phyloP scores from a whole-genome alignment of 2,888 invertebrate genomes.

The Lomographa bimaculata region DNA sequence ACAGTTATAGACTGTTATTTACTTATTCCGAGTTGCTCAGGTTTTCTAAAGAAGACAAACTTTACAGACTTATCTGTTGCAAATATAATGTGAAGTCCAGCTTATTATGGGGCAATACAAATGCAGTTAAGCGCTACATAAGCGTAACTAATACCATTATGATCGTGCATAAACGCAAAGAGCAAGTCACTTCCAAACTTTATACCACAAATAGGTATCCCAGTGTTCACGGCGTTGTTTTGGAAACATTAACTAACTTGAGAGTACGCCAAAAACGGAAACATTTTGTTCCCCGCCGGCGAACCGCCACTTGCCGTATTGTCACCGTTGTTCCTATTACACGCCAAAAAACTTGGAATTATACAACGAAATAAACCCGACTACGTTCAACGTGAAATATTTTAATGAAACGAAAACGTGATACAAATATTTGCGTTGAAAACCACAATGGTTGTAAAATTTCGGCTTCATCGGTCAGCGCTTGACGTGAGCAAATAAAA shows the following conservation, averaged over 20 bases:
- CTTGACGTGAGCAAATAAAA: constrained; percentile 56
- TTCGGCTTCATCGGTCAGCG: constrained; percentile 50
- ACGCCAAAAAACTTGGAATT: constrained; percentile 57
- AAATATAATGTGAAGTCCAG: too few species aligned
- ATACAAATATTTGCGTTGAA: constrained; percentile 55
- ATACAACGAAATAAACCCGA: constrained; percentile 22
- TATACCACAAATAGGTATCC: constrained; percentile 54
- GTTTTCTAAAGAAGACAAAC: constrained; percentile 12
- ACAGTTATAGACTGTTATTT: constrained; percentile 38
- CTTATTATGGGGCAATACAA: constrained; percentile 17
- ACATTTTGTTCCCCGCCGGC: constrained; percentile 63
- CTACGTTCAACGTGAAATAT: constrained; percentile 46
- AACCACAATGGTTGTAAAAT: constrained; percentile 55
- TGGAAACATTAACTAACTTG: constrained; percentile 79
- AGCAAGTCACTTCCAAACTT: constrained; percentile 54
- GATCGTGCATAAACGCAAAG: constrained; percentile 38
- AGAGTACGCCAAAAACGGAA: constrained; percentile 78
- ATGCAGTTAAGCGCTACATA: constrained; percentile 18
- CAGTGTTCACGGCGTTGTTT: constrained; percentile 69
- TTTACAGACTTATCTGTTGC: constrained; percentile 14
- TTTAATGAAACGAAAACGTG: constrained; percentile 45
- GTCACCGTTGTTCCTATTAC: constrained; percentile 60
- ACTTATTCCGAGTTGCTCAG: constrained; percentile 29
- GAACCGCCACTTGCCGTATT: constrained; percentile 56
- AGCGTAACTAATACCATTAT: constrained; percentile 26